Percentiles rank a stretch among this genome's conserved stretches.
Evolutionary conservation across 2,797 vertebrate species (phyloP).

Genomic region (Squalus acanthias): DNA sequence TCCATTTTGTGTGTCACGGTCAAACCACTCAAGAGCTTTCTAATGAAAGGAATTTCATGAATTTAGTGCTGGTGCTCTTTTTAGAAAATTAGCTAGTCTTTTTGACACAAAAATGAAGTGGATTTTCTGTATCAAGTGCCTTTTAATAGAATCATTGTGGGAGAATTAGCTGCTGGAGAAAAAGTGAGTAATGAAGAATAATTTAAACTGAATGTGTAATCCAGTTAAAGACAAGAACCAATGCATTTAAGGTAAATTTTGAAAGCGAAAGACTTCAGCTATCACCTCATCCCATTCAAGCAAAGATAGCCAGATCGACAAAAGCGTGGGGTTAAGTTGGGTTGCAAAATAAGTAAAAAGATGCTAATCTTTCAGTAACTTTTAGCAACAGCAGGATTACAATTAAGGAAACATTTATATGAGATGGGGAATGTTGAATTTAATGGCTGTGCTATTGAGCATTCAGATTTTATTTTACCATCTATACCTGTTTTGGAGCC

Average conservation of each 20-base stretch:
- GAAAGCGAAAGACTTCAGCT: background rate
- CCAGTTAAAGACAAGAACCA: background rate
- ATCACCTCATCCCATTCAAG: background rate
- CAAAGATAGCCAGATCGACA: background rate
- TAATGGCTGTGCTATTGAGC: background rate
- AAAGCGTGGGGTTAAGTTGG: background rate
- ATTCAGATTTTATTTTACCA: background rate
- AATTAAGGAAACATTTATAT: background rate
- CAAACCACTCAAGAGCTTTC: too few relatives aligned
- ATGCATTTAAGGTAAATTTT: background rate
- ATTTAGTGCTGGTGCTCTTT: too few relatives aligned
- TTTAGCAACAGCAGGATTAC: background rate
- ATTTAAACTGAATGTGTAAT: background rate
- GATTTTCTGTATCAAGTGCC: background rate
- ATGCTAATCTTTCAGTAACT: too few relatives aligned
- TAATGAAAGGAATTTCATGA: too few relatives aligned
- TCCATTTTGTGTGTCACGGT: too few relatives aligned
- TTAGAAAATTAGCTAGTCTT: too few relatives aligned
- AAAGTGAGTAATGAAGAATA: background rate
- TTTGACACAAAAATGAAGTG: too few relatives aligned
- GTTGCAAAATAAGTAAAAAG: background rate
- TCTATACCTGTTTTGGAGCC: background rate
- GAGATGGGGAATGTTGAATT: background rate
- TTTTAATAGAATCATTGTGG: background rate
- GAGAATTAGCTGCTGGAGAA: background rate